Evolutionary conservation across 2,888 invertebrate genomes (phyloP).

Genomic region (Schizaphis graminum): DNA sequence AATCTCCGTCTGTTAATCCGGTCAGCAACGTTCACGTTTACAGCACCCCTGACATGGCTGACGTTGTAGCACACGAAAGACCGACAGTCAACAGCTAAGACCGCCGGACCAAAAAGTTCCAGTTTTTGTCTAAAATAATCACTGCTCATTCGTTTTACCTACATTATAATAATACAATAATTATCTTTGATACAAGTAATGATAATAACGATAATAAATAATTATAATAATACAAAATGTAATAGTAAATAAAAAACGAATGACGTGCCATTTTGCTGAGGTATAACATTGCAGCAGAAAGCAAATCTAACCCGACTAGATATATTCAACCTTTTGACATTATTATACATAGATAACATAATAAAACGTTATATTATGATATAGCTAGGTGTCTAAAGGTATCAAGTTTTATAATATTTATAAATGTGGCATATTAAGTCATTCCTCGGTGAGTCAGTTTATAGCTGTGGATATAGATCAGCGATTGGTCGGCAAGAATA

Average conservation of each 20-base stretch:
- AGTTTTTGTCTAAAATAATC: conserved; percentile 64
- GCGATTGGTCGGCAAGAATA: conserved; percentile 1
- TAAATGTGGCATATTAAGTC: conserved; percentile 41
- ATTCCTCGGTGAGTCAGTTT: conserved; percentile 24
- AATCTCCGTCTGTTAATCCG: conserved; percentile 78
- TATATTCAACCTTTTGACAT: conserved; percentile 40
- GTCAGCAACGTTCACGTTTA: conserved; percentile 81
- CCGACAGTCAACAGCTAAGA: conserved; percentile 68
- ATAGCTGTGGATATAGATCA: not conserved
- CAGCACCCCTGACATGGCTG: conserved; percentile 78
- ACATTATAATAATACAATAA: conserved; percentile 15
- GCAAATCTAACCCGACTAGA: not conserved
- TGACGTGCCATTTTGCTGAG: conserved; percentile 8
- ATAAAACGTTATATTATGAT: not conserved
- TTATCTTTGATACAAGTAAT: not conserved
- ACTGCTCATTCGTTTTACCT: conserved; percentile 60
- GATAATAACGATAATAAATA: not conserved
- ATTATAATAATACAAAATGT: not conserved
- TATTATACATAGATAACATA: not conserved
- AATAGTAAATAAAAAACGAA: conserved; percentile 39
- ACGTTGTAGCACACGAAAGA: conserved; percentile 80
- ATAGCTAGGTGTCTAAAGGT: not conserved
- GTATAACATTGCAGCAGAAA: not conserved
- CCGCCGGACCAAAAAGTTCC: conserved; percentile 51
- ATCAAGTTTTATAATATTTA: conserved; percentile 44